Evolutionary conservation across 2,888 invertebrate species (phyloP), one percentile per base, ranked within the genome.

Genomic region (Mythimna ferrago): DNA sequence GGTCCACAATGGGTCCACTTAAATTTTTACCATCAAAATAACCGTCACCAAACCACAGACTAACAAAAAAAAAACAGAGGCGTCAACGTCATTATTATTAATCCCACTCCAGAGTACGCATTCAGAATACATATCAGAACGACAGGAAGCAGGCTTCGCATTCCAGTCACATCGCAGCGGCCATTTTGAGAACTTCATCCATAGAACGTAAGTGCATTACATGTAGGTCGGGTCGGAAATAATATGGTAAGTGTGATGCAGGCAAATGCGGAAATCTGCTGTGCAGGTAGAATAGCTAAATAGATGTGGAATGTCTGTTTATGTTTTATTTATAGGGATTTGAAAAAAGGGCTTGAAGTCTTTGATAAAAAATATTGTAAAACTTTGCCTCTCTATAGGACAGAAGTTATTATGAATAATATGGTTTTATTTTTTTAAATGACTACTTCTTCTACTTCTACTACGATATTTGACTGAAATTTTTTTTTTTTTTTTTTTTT

Each of bases 101-200:
- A 93, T 91, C 91, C 86, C 71, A 72, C 68, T 61, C 76, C 74
- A 80, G 70, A 76, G 77, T 75, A 85, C 90, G 87, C 85, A 86
- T 66, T 79, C 78, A 79, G 93, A 91, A 93, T 94, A 90, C 91
- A 81, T 86, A 93, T 89, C 86, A 89, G 87, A 86, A 76, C 82
- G 88, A 86, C 93, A 93, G 93, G 94, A 94, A 94, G 89, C 89
- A 78, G 62, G 62, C 89, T 87, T 75, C 71, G 89, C 91, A 94
- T 94, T 92, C 92, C 90, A 75, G 71, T 80, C 78, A 68, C 84
- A 80, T 83, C 78, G 80, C 72, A 70, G 81, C 89, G 72, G 85
- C 90, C 92, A 90, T 92, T 92, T 93, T 92, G 91, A 92, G 92
- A 92, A 88, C 84, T 84, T 86, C 83, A 86, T 86, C 86, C 84